These are phyloP conservation scores for Phoxinus phoxinus DNA, from an alignment of 2,113 vertebrate genomes.

Conservation along the genomic window DNA sequence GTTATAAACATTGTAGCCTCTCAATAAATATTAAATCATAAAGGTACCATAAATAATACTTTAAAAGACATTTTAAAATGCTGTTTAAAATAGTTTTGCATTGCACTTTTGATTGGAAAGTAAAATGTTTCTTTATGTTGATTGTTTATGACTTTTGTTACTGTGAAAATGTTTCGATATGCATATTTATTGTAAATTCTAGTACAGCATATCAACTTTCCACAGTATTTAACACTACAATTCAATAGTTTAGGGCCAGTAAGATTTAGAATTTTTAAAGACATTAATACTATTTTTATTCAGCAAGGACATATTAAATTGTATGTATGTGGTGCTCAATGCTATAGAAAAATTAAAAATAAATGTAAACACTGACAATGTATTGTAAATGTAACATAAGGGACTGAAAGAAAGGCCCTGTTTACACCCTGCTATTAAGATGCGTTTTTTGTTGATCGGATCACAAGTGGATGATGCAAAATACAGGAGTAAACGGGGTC, in stretches of 20 bases:
- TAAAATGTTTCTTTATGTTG: not conserved
- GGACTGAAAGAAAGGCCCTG: not conserved
- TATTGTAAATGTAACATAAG: not conserved
- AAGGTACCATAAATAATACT: not conserved
- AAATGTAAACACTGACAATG: not conserved
- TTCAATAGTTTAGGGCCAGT: not conserved
- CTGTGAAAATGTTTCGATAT: not conserved
- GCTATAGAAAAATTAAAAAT: not conserved
- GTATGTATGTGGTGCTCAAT: too few species aligned
- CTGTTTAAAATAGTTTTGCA: not conserved
- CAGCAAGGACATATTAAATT: not conserved
- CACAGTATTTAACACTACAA: not conserved
- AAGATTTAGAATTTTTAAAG: not conserved
- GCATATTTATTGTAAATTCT: not conserved
- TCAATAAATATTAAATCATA: not conserved
- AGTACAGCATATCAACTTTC: not conserved
- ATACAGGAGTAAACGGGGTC: too few species aligned
- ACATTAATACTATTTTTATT: not conserved
- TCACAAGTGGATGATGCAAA: too few species aligned
- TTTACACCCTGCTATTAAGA: too few species aligned
- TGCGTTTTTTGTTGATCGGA: too few species aligned
- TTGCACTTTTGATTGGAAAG: not conserved
- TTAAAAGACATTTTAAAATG: not conserved
- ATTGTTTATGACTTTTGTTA: not conserved
- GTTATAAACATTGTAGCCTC: too few species aligned